phyloP scores from a whole-genome alignment of 2,113 vertebrate species.

The Perca schrenkii region DNA sequence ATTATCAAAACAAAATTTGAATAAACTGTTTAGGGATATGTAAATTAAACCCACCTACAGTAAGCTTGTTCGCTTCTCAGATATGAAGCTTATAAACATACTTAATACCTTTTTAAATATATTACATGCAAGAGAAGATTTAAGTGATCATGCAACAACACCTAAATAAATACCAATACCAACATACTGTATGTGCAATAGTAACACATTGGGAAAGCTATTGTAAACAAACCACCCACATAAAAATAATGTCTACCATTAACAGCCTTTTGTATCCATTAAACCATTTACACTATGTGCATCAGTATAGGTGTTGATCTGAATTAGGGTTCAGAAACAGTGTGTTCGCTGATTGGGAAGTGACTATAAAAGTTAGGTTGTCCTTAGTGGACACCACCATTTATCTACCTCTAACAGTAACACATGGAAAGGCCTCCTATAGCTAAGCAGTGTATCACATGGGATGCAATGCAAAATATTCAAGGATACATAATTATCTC shows the following conservation, averaged over 20 bases:
- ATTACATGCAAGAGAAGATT: not conserved
- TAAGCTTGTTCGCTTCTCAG: not conserved
- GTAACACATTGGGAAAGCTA: not conserved
- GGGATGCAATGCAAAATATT: too few species aligned
- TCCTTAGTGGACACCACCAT: not conserved
- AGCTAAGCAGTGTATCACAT: too few species aligned
- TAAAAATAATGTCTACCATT: not conserved
- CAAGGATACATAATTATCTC: too few species aligned
- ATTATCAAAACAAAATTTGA: not conserved
- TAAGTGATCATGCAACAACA: not conserved
- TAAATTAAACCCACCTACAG: not conserved
- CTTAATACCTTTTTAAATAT: too few species aligned
- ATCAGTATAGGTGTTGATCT: not conserved
- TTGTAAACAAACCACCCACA: not conserved
- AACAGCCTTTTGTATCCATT: not conserved
- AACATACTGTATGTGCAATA: not conserved
- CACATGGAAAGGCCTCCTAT: not conserved
- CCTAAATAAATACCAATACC: not conserved
- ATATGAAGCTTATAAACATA: too few species aligned
- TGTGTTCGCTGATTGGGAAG: not conserved
- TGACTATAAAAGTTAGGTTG: not conserved
- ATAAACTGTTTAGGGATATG: not conserved
- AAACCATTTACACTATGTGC: not conserved
- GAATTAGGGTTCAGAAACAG: not conserved
- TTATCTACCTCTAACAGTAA: not conserved